Percentiles rank a stretch among this genome's conserved stretches.
Evolutionary conservation across 2,113 vertebrate species (phyloP).

Genomic region (Albula glossodonta): DNA sequence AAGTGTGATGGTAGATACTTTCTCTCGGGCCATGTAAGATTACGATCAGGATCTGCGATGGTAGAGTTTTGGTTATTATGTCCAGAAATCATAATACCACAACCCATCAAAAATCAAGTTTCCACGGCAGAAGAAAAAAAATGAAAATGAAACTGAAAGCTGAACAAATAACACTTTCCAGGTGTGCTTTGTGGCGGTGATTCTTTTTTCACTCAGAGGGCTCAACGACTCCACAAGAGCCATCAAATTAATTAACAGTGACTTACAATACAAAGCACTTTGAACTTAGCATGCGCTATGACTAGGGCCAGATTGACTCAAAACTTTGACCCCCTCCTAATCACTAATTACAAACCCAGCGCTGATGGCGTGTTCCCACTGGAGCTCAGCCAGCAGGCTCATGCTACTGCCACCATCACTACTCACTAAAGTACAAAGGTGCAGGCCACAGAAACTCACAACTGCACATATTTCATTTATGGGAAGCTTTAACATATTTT

Average conservation of each 20-base stretch:
- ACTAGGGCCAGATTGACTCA: slow-evolving; percentile 63
- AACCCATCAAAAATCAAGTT: neutral
- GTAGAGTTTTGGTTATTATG: neutral
- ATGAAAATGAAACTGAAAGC: slow-evolving; percentile 28
- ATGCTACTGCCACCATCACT: neutral
- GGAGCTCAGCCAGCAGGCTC: slow-evolving; percentile 45
- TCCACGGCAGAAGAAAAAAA: slow-evolving; percentile 1
- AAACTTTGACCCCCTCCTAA: slow-evolving; percentile 62
- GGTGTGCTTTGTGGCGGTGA: slow-evolving; percentile 30
- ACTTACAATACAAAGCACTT: slow-evolving; percentile 72
- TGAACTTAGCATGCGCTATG: slow-evolving; percentile 57
- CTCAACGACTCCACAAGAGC: slow-evolving; percentile 58
- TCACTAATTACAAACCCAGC: slow-evolving; percentile 53
- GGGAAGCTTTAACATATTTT: too few relatives aligned
- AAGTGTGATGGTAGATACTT: neutral
- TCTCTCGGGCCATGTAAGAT: neutral
- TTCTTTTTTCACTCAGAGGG: slow-evolving; percentile 43
- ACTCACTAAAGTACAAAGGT: neutral
- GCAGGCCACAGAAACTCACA: neutral
- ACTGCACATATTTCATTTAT: neutral
- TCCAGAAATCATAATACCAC: neutral
- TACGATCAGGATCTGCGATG: neutral
- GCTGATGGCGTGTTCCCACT: slow-evolving; percentile 54
- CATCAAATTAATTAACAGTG: slow-evolving; percentile 75
- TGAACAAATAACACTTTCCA: slow-evolving; percentile 36